Evolutionary conservation across 2,113 vertebrate genomes (phyloP).

Genomic region (Forbesichthys agassizii): DNA sequence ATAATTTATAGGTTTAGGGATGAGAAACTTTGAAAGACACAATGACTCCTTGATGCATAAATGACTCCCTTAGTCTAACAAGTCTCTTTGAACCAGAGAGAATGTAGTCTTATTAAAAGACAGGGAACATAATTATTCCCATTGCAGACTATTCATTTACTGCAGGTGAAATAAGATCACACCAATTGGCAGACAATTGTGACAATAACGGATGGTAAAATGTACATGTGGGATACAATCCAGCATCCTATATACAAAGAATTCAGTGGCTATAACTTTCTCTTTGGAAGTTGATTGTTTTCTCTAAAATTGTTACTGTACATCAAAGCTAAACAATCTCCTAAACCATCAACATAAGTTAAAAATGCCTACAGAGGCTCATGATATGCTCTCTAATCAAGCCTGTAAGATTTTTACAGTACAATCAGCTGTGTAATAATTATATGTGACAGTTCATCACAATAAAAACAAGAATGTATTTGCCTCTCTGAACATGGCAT

Average conservation of each 20-base stretch:
- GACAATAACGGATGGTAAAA: constrained; percentile 14
- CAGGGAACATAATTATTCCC: constrained; percentile 42
- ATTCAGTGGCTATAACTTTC: background rate
- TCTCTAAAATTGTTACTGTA: constrained; percentile 20
- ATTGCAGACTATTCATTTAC: constrained; percentile 58
- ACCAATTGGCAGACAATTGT: constrained; percentile 24
- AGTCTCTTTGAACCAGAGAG: constrained; percentile 55
- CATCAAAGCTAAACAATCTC: constrained; percentile 27
- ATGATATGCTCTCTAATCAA: constrained; percentile 53
- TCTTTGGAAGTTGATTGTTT: constrained; percentile 6
- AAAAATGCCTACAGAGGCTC: background rate
- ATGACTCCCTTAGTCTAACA: constrained; percentile 37
- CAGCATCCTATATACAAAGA: background rate
- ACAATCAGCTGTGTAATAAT: constrained; percentile 36
- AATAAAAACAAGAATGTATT: constrained; percentile 32
- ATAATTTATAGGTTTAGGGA: constrained; percentile 63
- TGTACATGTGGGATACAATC: constrained; percentile 22
- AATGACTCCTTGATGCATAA: constrained; percentile 53
- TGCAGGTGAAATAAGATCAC: constrained; percentile 40
- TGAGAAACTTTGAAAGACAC: constrained; percentile 44
- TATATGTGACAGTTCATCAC: constrained; percentile 35
- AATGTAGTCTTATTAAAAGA: constrained; percentile 54
- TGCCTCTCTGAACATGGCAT: constrained; percentile 33
- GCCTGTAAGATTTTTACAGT: constrained; percentile 19
- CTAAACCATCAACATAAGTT: background rate